Conservation (phyloP, 2,113 vertebrate genomes). For the Egretta garzetta region DNA sequence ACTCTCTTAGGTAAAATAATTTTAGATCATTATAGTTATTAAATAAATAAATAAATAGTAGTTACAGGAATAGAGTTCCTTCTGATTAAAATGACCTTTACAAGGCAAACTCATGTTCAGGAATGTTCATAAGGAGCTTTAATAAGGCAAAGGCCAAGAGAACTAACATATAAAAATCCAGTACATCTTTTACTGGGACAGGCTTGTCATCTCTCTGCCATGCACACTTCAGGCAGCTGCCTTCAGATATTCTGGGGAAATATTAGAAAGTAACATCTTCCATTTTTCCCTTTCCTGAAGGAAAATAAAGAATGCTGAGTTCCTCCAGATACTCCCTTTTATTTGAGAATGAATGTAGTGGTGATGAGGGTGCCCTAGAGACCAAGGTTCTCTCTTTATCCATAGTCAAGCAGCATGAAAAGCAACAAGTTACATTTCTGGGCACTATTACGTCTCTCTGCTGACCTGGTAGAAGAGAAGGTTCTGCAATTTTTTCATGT, state of each 20-base stretch:
- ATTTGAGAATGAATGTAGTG: neutral
- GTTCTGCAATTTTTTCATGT: neutral
- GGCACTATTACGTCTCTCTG: neutral
- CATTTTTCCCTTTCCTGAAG: neutral
- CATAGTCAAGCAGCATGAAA: neutral
- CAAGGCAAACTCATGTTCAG: neutral
- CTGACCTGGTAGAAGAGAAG: neutral
- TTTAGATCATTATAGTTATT: neutral
- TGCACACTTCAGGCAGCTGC: neutral
- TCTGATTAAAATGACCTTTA: slow-evolving; percentile 11
- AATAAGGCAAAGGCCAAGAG: neutral
- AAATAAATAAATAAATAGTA: neutral
- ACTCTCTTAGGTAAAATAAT: neutral
- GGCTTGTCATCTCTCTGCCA: neutral
- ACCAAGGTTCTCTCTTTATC: neutral
- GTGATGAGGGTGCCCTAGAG: neutral
- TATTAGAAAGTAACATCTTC: neutral
- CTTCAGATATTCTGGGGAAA: neutral
- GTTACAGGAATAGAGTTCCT: neutral
- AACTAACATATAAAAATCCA: neutral
- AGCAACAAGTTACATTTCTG: neutral
- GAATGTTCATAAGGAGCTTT: neutral
- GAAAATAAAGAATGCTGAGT: neutral
- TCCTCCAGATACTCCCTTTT: neutral
- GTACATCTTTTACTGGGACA: neutral